Percentiles rank a stretch among this genome's conserved stretches.
These are phyloP conservation scores for Drosophila subpulchrella DNA, from an alignment of 1,140 invertebrate genomes.

Conservation along the genomic window DNA sequence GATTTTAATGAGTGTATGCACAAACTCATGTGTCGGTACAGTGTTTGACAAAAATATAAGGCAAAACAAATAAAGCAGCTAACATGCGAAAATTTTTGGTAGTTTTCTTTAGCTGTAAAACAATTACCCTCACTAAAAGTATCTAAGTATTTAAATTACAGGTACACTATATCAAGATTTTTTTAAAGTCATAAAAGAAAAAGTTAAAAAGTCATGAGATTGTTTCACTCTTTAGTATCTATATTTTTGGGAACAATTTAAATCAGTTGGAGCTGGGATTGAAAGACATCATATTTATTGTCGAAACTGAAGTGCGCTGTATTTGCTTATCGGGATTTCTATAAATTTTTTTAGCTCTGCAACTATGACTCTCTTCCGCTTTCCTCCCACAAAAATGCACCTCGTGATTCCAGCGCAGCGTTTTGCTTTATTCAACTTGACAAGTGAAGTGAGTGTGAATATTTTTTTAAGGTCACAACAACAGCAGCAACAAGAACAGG, in stretches of 20 bases:
- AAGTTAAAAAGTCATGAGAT: neutral
- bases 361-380: slow-evolving; percentile 18
- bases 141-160: too few relatives aligned
- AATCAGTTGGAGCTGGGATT: slow-evolving; percentile 10
- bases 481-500: slow-evolving; percentile 34
- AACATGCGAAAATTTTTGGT: too few relatives aligned
- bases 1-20: slow-evolving; percentile 68
- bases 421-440: slow-evolving; percentile 75
- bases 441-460: slow-evolving; percentile 81
- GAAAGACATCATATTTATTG: neutral
- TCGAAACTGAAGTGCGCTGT: slow-evolving; percentile 20
- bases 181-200: too few relatives aligned
- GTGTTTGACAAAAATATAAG: neutral
- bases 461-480: slow-evolving; percentile 77
- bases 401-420: slow-evolving; percentile 22
- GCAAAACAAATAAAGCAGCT: neutral
- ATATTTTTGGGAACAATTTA: neutral
- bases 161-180: too few relatives aligned
- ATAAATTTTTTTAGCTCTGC: slow-evolving; percentile 25
- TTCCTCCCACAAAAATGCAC: slow-evolving; percentile 8
- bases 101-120: neutral
- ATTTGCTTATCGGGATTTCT: slow-evolving; percentile 28
- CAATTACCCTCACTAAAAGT: too few relatives aligned
- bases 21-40: slow-evolving; percentile 11
- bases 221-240: neutral